Base-by-base conservation (phyloP, 2,888 invertebrate species). In the Camptogramma bilineatum region DNA sequence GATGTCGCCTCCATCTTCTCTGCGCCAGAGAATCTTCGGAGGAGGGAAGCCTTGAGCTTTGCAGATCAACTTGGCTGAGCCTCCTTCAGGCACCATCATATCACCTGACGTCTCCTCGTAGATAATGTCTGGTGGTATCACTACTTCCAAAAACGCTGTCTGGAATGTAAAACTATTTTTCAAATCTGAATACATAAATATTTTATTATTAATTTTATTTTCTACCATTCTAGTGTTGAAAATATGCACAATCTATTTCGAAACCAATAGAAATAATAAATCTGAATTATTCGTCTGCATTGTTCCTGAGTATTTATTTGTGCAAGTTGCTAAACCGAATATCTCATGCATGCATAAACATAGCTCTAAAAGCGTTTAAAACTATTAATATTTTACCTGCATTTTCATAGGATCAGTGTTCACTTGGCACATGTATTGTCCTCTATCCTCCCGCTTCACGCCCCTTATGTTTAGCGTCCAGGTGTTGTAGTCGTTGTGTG, bases 321-420 rank as follows among this genome's bases (percentile, higher is more conserved):
- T 47, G 47, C 16, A 9, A 24, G n/a, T 55, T 46, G 51, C 51
- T 52, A 52, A 34, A 34, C 44, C 17, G 24, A 16, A 51, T 51
- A 44, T 52, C 44, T 52, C 16, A 39, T 52, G 31, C 39, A 46
- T 62, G 55, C 46, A 62, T 13, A 24, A 18, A 9, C 52, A 21
- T 17, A 61, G 34, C 31, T 44, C 48, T 39, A 46, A 62, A 46
- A 51, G 42, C 34, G 55, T 52, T 56, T 47, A 18, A 52, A 28
- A 51, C 19, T 24, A 39, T 56, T 56, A 53, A 53, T 65, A 69
- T 54, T 73, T 91, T 93, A 97, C 97, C 96, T 97, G 97, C 95
- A 97, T 97, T 94, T 97, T 97, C 97, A 97, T 97, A 52, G 97
- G 98, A 90, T 97, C 97, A 64, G 98, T 98, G 91, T 98, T 98